These are phyloP conservation scores for Tetramorium simillimum DNA, from an alignment of 1,140 invertebrate species.

Conservation along the genomic window DNA sequence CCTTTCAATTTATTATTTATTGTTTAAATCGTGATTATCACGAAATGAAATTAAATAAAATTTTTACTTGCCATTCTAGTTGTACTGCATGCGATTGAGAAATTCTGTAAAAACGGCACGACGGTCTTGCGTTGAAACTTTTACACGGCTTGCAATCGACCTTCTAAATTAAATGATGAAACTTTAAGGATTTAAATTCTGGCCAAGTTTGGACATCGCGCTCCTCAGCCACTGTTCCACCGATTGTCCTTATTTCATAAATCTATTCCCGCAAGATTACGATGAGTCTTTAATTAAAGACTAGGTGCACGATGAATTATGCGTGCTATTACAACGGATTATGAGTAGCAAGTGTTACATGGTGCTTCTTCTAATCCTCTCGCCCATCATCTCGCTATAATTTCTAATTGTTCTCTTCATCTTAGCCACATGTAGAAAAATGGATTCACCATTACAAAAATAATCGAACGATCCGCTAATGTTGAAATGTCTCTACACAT, in stretches of 20 bases:
- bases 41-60: neutral
- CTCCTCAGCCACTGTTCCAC: neutral
- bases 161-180: slow-evolving; percentile 38
- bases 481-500: neutral
- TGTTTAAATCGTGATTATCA: neutral
- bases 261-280: neutral
- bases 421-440: neutral
- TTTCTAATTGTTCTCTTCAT: neutral
- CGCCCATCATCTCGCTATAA: neutral
- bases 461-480: neutral
- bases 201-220: slow-evolving; percentile 11
- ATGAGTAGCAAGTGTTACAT: neutral
- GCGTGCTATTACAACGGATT: slow-evolving; percentile 7
- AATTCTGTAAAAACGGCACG: neutral
- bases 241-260: slow-evolving; percentile 22
- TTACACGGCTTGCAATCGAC: slow-evolving; percentile 17
- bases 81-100: neutral
- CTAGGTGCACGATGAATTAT: slow-evolving; percentile 1
- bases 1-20: neutral
- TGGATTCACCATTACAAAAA: neutral
- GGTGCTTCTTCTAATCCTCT: neutral
- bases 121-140: slow-evolving; percentile 20
- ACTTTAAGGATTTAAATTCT: slow-evolving; percentile 48
- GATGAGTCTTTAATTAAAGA: slow-evolving; percentile 34
- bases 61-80: neutral